phyloP scores from a whole-genome alignment of 2,113 vertebrate species.

The Triplophysa rosa region DNA sequence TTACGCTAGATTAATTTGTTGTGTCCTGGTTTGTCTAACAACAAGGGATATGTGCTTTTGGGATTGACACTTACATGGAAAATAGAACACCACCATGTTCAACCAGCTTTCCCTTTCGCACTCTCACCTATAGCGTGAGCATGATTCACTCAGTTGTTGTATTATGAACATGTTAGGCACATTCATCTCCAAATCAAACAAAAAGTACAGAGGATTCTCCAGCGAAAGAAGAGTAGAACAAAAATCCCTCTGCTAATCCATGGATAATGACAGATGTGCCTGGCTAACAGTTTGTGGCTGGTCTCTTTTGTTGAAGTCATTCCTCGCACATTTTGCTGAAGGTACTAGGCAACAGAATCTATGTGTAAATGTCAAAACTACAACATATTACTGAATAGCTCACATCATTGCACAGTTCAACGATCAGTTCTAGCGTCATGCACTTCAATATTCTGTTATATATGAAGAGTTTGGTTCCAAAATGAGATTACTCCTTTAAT shows the following conservation, averaged over 20 bases:
- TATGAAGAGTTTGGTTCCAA: too few species aligned
- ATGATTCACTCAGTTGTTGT: slow-evolving; percentile 11
- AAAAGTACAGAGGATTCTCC: slow-evolving; percentile 36
- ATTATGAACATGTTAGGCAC: slow-evolving; percentile 11
- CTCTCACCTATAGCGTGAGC: slow-evolving; percentile 12
- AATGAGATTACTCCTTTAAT: too few species aligned
- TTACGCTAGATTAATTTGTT: too few species aligned
- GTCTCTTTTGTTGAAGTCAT: neutral
- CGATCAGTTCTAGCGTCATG: neutral
- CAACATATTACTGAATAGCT: slow-evolving; percentile 6
- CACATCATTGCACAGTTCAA: neutral
- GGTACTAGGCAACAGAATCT: slow-evolving; percentile 11
- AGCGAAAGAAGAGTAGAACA: slow-evolving; percentile 2
- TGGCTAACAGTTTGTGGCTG: slow-evolving; percentile 29
- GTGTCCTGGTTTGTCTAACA: too few species aligned
- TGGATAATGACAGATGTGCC: slow-evolving; percentile 51
- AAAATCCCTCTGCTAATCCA: slow-evolving; percentile 48
- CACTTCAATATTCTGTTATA: too few species aligned
- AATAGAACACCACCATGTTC: neutral
- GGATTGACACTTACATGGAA: too few species aligned
- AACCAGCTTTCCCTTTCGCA: slow-evolving; percentile 9
- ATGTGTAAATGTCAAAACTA: slow-evolving; percentile 5
- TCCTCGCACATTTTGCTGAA: slow-evolving; percentile 11
- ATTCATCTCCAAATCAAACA: slow-evolving; percentile 27
- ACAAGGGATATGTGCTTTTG: too few species aligned